A percentile compares a stretch with the other conserved stretches of the same genome.
Evolutionary conservation across 2,888 invertebrate species (phyloP).

Genomic region (Ypsolopha scabrella): DNA sequence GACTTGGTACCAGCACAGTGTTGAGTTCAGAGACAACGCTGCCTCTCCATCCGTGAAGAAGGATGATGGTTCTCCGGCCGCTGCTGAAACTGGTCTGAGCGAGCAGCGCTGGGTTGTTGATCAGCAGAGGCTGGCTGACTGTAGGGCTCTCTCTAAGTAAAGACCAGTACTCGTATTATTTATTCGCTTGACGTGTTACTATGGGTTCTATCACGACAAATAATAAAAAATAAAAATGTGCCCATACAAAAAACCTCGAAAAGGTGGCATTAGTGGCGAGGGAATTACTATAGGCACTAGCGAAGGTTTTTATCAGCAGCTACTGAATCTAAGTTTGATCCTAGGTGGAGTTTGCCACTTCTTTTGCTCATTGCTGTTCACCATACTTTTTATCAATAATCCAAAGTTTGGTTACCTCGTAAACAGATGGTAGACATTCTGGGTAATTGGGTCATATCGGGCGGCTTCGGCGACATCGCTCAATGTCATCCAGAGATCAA

Average conservation of each 20-base stretch:
- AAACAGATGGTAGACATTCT: conserved; percentile 40
- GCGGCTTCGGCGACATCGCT: conserved; percentile 3
- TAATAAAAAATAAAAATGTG: no score
- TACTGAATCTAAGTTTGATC: no score
- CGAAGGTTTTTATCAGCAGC: no score
- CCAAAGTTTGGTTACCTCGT: conserved; percentile 26
- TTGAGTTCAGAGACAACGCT: conserved; percentile 25
- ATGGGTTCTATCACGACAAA: no score
- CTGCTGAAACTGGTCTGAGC: conserved; percentile 24
- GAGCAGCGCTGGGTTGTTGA: conserved; percentile 23
- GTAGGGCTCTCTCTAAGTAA: conserved; percentile 28
- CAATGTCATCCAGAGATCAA: conserved; percentile 2
- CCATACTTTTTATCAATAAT: no score
- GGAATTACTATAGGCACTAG: no score
- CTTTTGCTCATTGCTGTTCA: no score
- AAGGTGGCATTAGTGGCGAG: no score
- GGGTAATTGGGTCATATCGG: conserved; percentile 24
- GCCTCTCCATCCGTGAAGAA: conserved; percentile 37
- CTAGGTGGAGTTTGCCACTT: no score
- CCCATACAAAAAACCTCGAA: no score
- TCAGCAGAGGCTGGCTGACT: conserved; percentile 32
- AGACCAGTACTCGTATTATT: no score
- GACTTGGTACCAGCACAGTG: conserved; percentile 33
- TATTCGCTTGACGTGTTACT: no score
- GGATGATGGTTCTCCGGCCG: conserved; percentile 29